Conservation (phyloP, 2,888 invertebrate species). For the Nemotelus nigrinus region DNA sequence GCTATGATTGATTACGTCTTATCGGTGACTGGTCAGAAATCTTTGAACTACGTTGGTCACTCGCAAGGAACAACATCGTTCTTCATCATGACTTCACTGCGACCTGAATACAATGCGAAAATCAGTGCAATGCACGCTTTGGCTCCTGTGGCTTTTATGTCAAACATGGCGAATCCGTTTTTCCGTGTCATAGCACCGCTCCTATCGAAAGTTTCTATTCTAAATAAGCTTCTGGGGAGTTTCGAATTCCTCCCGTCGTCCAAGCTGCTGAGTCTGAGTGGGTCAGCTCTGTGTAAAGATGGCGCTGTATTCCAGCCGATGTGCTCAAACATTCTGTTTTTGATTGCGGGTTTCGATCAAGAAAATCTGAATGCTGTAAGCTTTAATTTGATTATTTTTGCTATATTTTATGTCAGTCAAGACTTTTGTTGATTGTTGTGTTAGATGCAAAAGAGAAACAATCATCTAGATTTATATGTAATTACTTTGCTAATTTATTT, state of each 20-base stretch:
- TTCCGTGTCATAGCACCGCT: conserved; percentile 62
- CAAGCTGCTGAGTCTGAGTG: conserved; percentile 57
- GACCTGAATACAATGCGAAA: conserved; percentile 66
- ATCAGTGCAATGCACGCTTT: conserved; percentile 66
- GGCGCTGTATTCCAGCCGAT: conserved; percentile 44
- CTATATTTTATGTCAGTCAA: no score
- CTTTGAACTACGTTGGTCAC: conserved; percentile 72
- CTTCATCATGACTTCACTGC: conserved; percentile 64
- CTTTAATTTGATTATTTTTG: background rate
- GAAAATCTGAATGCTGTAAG: conserved; percentile 64
- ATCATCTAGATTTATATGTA: no score
- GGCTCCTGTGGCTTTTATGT: conserved; percentile 76
- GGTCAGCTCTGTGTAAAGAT: conserved; percentile 64
- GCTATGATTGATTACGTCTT: conserved; percentile 71
- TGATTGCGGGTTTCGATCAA: conserved; percentile 65
- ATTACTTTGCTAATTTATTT: background rate
- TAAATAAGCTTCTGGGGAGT: conserved; percentile 54
- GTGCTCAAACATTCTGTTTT: conserved; percentile 63
- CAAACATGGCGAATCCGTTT: conserved; percentile 66
- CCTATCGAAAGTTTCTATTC: conserved; percentile 54
- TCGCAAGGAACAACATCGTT: conserved; percentile 69
- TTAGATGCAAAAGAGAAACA: no score
- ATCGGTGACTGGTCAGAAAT: conserved; percentile 62
- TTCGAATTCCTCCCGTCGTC: conserved; percentile 69
- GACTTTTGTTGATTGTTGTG: no score